Conservation (phyloP, 2,888 invertebrate species). For the Lasioglossum villosulum region DNA sequence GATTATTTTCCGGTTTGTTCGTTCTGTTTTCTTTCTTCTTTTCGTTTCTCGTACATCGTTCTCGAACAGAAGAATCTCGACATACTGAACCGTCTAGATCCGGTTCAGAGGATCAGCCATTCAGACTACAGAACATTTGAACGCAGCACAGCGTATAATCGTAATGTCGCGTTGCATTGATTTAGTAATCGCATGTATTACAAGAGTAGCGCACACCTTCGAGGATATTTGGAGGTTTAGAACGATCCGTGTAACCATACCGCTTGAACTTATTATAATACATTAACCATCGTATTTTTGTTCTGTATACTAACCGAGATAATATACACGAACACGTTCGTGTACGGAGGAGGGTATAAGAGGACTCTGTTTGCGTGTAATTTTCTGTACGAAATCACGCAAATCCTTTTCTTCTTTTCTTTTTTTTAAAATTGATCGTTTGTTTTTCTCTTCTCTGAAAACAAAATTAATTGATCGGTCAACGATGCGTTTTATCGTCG, state of each 20-base stretch:
- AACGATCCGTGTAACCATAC: neutral
- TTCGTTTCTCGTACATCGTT: slow-evolving; percentile 35
- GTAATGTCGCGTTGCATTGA: slow-evolving; percentile 4
- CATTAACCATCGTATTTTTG: neutral
- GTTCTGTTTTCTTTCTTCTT: neutral
- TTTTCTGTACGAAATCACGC: neutral
- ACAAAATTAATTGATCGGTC: neutral
- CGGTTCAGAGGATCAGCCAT: neutral
- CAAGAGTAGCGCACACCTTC: slow-evolving; percentile 21
- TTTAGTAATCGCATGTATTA: slow-evolving; percentile 33
- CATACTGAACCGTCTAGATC: neutral
- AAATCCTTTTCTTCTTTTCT: neutral
- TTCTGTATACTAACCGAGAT: neutral
- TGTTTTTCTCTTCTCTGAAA: neutral
- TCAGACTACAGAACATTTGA: slow-evolving; percentile 31
- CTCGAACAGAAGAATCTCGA: neutral
- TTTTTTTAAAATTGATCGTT: neutral
- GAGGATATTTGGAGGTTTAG: neutral
- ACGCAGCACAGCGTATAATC: slow-evolving; percentile 14
- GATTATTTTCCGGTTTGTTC: slow-evolving; percentile 8
- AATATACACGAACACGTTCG: neutral
- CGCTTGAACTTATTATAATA: neutral
- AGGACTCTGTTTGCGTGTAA: neutral
- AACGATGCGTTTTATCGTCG: neutral
- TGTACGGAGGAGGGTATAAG: neutral